These are phyloP conservation scores for Melanchra persicariae DNA, from an alignment of 2,888 invertebrate genomes.

Conservation along the genomic window DNA sequence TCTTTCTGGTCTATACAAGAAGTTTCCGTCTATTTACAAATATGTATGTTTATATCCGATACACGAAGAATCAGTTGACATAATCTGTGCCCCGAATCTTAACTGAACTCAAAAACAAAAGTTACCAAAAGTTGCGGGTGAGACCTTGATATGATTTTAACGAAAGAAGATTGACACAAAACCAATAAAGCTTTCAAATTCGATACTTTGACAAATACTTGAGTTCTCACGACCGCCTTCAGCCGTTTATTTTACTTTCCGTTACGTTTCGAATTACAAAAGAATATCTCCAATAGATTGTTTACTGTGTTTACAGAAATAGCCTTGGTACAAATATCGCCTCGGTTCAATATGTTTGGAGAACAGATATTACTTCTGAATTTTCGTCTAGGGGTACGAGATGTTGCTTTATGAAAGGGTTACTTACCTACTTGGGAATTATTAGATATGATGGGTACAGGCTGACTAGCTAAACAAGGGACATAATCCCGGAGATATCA, in stretches of 20 bases:
- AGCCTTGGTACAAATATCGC: slow-evolving; percentile 45
- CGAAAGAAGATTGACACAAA: slow-evolving; percentile 41
- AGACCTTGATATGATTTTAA: slow-evolving; percentile 29
- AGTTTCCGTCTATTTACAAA: neutral
- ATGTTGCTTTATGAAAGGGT: slow-evolving; percentile 10
- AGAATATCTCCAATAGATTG: slow-evolving; percentile 57
- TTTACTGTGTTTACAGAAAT: slow-evolving; percentile 60
- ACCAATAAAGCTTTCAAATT: slow-evolving; percentile 58
- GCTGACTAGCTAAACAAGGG: neutral
- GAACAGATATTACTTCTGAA: slow-evolving; percentile 25
- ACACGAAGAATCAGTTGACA: neutral
- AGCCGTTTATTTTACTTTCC: slow-evolving; percentile 59
- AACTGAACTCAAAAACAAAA: slow-evolving; percentile 1
- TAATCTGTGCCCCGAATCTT: neutral
- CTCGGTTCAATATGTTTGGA: slow-evolving; percentile 43
- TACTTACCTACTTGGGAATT: neutral
- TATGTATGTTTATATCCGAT: too few species aligned
- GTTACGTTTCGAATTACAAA: slow-evolving; percentile 65
- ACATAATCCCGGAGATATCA: neutral
- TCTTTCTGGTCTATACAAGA: neutral
- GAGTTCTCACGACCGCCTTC: slow-evolving; percentile 42
- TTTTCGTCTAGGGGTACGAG: neutral
- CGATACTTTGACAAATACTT: slow-evolving; percentile 62
- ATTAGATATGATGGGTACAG: slow-evolving; percentile 12
- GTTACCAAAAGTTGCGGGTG: slow-evolving; percentile 8